Evolutionary conservation across 2,113 vertebrate genomes (phyloP).

Genomic region (Xiphophorus couchianus): DNA sequence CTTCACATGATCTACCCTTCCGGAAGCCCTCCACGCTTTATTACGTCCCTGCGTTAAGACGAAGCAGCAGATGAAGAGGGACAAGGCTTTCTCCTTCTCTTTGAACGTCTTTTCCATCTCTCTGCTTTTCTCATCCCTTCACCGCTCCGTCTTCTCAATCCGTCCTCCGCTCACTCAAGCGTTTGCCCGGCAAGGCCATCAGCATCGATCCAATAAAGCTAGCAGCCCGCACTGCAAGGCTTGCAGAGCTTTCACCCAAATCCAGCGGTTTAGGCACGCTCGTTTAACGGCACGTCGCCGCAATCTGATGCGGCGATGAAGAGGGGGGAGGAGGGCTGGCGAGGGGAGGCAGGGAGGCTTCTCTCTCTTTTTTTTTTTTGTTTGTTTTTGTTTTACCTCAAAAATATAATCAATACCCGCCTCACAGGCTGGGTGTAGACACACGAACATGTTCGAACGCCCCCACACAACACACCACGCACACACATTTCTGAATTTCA

Average conservation of each 20-base stretch:
- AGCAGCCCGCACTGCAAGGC: conserved; percentile 37
- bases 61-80: conserved; percentile 19
- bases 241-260: conserved; percentile 49
- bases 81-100: conserved; percentile 20
- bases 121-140: conserved; percentile 9
- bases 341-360: neutral
- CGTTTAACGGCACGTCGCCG: conserved; percentile 49
- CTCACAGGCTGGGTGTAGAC: conserved; percentile 30
- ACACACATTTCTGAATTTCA: conserved; percentile 55
- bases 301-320: conserved; percentile 49
- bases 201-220: conserved; percentile 76
- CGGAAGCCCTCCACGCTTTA: conserved; percentile 45
- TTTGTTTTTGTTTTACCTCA: conserved; percentile 47
- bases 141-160: conserved; percentile 37
- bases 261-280: conserved; percentile 51
- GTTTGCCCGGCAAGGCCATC: conserved; percentile 48
- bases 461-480: neutral
- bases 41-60: conserved; percentile 38
- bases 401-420: conserved; percentile 65
- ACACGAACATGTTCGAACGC: conserved; percentile 22
- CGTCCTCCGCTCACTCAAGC: conserved; percentile 53
- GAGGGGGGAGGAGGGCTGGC: neutral
- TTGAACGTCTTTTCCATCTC: neutral
- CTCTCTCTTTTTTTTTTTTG: conserved; percentile 7
- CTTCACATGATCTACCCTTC: conserved; percentile 59